phyloP scores from a whole-genome alignment of 2,113 vertebrate genomes.

The Cephalopterus ornatus region DNA sequence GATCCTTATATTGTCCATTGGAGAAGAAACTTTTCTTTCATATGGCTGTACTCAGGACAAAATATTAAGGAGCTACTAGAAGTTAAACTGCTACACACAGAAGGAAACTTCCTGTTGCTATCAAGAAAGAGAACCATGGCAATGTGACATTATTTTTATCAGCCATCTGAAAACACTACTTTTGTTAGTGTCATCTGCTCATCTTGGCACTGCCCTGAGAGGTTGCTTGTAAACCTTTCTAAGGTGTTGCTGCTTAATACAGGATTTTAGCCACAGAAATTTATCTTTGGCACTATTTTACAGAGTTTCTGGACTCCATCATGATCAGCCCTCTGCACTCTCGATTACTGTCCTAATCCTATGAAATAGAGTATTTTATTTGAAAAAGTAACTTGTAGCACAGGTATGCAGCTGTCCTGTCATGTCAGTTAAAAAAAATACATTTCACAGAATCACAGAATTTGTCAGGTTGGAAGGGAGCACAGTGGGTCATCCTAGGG shows the following conservation, averaged over 20 bases:
- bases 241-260: background rate
- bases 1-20: background rate
- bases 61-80: background rate
- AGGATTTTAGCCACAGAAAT: background rate
- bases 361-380: background rate
- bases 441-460: background rate
- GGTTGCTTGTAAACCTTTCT: background rate
- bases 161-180: background rate
- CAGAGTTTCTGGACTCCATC: background rate
- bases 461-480: background rate
- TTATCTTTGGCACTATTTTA: background rate
- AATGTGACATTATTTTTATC: background rate
- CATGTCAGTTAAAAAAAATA: background rate
- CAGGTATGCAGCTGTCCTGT: background rate
- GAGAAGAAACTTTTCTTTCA: background rate
- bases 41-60: background rate
- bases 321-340: background rate
- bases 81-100: background rate
- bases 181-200: background rate
- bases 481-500: background rate
- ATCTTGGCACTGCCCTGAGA: background rate
- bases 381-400: background rate
- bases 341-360: background rate
- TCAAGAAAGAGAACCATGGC: background rate
- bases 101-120: background rate